Base-by-base conservation (phyloP, 2,113 vertebrate species). In the Takifugu bimaculatus region DNA sequence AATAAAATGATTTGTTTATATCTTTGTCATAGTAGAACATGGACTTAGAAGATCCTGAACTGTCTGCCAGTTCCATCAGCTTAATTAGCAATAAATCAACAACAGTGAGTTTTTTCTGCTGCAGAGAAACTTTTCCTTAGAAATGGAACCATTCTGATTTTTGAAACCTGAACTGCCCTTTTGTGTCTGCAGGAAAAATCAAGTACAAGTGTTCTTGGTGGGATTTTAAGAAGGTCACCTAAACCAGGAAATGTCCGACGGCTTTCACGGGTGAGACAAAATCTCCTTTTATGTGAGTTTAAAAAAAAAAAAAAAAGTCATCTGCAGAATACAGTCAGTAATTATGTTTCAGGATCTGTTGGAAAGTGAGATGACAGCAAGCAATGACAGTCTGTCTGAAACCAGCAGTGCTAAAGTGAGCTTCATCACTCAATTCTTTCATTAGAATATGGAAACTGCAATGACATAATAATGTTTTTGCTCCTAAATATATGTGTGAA, bases 341-440 rank as follows among this genome's bases (percentile, higher is more conserved):
- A 15, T 13, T 74, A n/a, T 75, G 6, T 65, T 74, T 63, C 64
- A 85, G 85, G 80, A 85, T 68, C 59, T 75, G 62, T 55, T 83
- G 60, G 74, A 65, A 20, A 45, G 4, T 1, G 65, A 74, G 2
- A 0, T 78, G 5, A 32, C 61, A 2, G 59, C 4, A 49, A 68
- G 47, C 14, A 59, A 65, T 2, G 65, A 71, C 44, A 63, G 6
- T 50, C 57, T 52, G 12, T 52, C 65, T 43, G 76, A 75, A 1
- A 73, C 71, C 26, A 42, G 4, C n/a, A 50, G 54, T 26, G 25
- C 55, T 1, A 86, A 84, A 56, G 82, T 85, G 71, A 70, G 70
- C 67, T 4, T 29, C 0, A 45, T 26, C 54, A 25, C 1, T 45
- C 44, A 2, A 9, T 5, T 15, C 1, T 3, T 26, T 50, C 13